Conservation (phyloP, 2,888 invertebrate genomes). For the Dynastes maya region DNA sequence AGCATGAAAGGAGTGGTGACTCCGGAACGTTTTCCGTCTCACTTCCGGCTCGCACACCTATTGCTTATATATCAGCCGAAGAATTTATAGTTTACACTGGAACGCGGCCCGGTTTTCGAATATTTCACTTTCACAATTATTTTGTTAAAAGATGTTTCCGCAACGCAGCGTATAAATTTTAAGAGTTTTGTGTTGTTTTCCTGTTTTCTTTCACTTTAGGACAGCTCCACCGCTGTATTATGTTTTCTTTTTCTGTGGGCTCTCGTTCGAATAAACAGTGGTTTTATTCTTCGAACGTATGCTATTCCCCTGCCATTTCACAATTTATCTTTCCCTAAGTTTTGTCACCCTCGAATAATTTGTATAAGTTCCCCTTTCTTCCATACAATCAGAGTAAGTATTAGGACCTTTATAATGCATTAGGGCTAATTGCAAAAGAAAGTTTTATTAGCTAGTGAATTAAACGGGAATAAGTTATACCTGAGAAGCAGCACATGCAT, state of each 20-base stretch:
- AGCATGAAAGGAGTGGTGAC: slow-evolving; percentile 61
- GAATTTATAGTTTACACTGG: slow-evolving; percentile 57
- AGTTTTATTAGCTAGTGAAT: too few relatives aligned
- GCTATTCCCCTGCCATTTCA: slow-evolving; percentile 15
- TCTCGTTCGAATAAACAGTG: slow-evolving; percentile 37
- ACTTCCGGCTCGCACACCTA: slow-evolving; percentile 49
- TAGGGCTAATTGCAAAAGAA: too few relatives aligned
- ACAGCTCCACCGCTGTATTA: slow-evolving; percentile 32
- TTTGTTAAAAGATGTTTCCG: slow-evolving; percentile 44
- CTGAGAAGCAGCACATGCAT: too few relatives aligned
- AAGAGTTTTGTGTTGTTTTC: slow-evolving; percentile 38
- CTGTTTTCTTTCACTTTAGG: slow-evolving; percentile 45
- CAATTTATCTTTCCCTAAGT: slow-evolving; percentile 17
- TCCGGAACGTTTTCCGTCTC: slow-evolving; percentile 51
- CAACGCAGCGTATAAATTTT: slow-evolving; percentile 37
- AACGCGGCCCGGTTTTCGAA: slow-evolving; percentile 49
- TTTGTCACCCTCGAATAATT: neutral
- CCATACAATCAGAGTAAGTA: too few relatives aligned
- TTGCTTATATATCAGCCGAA: slow-evolving; percentile 55
- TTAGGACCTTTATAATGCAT: too few relatives aligned
- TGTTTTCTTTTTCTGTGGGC: slow-evolving; percentile 15
- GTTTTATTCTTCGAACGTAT: slow-evolving; percentile 23
- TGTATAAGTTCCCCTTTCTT: neutral
- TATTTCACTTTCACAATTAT: slow-evolving; percentile 46
- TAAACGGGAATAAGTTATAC: too few relatives aligned